A percentile compares a stretch with the other conserved stretches of the same genome.
phyloP scores from a whole-genome alignment of 1,140 invertebrate genomes.

The Halesus radiatus region DNA sequence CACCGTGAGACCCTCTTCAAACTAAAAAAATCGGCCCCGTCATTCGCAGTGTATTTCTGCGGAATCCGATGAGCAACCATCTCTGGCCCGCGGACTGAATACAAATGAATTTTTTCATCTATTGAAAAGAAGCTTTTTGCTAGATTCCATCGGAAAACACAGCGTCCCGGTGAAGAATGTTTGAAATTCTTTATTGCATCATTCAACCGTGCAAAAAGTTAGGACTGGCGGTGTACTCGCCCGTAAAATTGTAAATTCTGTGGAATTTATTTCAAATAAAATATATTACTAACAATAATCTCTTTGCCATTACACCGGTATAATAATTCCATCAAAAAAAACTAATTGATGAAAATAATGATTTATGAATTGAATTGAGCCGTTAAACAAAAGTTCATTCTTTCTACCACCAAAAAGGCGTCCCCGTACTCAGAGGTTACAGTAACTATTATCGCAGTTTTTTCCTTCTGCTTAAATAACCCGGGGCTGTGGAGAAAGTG shows the following conservation, averaged over 20 bases:
- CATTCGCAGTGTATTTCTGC: constrained; percentile 43
- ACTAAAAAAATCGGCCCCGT: constrained; percentile 46
- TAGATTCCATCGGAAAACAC: constrained; percentile 26
- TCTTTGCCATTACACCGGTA: no score
- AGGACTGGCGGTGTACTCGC: no score
- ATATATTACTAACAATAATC: no score
- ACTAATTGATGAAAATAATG: no score
- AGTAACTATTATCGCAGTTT: not conserved
- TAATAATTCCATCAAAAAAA: no score
- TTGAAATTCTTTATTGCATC: constrained; percentile 9
- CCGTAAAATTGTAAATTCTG: no score
- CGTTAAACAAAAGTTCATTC: no score
- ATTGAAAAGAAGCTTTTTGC: constrained; percentile 21
- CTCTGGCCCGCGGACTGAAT: constrained; percentile 26
- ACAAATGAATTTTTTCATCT: constrained; percentile 28
- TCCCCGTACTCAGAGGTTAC: no score
- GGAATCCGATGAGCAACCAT: constrained; percentile 41
- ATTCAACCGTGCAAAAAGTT: no score
- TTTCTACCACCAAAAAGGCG: no score
- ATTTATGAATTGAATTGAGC: no score
- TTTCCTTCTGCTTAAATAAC: constrained; percentile 12
- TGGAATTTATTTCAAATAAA: no score
- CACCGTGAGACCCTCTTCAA: constrained; percentile 45
- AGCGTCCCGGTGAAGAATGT: constrained; percentile 8
- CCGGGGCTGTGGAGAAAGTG: constrained; percentile 16